Evolutionary conservation across 2,113 vertebrate species (phyloP).

Genomic region (Struthidea cinerea): DNA sequence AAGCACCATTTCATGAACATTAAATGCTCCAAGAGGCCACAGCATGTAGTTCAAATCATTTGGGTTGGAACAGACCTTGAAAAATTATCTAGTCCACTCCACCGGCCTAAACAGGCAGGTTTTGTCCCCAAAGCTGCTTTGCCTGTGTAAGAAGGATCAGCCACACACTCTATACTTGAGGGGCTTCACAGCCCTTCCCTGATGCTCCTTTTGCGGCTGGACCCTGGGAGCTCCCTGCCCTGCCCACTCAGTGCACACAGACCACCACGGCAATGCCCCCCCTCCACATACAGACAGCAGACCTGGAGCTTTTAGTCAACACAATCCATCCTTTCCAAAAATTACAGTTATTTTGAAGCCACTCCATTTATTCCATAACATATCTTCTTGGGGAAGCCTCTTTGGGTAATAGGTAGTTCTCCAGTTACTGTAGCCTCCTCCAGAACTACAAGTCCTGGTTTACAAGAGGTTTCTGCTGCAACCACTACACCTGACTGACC

Average conservation of each 20-base stretch:
- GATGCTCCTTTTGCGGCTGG: not conserved
- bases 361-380: not conserved
- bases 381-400: not conserved
- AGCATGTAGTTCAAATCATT: not conserved
- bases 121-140: not conserved
- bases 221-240: not conserved
- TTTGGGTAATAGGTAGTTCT: not conserved
- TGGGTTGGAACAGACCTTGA: not conserved
- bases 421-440: not conserved
- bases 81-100: not conserved
- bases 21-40: not conserved
- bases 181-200: not conserved
- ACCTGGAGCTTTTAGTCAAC: not conserved
- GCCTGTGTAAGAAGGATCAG: not conserved
- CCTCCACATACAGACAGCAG: not conserved
- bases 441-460: not conserved
- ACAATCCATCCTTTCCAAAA: not conserved
- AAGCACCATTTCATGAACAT: not conserved
- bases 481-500: not conserved
- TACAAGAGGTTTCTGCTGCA: not conserved
- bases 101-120: not conserved
- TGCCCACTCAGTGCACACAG: not conserved
- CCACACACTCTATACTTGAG: not conserved
- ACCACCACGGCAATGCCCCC: rapidly evolving
- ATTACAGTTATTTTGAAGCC: not conserved